Conservation (phyloP, 2,797 vertebrate species). For the Cyprinella venusta region DNA sequence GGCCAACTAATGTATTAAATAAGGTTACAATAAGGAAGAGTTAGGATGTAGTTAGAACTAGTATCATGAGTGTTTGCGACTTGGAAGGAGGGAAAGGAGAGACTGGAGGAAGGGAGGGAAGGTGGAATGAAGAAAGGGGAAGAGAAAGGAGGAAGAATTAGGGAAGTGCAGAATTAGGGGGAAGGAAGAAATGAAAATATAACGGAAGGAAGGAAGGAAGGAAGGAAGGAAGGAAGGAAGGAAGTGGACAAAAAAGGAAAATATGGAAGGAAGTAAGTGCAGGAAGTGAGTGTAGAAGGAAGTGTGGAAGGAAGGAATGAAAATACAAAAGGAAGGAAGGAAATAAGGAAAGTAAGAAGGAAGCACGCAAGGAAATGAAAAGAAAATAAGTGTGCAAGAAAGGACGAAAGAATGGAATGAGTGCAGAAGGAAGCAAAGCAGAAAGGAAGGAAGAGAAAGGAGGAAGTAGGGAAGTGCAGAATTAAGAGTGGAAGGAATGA, state of each 20-base stretch:
- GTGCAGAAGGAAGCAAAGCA: too few relatives aligned
- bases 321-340: not conserved
- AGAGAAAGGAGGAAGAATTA: not conserved
- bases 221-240: conserved; percentile 6
- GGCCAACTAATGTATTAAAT: too few relatives aligned
- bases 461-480: too few relatives aligned
- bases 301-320: not conserved
- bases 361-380: too few relatives aligned
- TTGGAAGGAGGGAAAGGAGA: not conserved
- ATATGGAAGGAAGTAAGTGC: not conserved
- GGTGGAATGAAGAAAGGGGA: conserved; percentile 27
- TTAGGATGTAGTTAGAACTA: too few relatives aligned
- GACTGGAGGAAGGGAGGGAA: not conserved
- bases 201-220: too few relatives aligned
- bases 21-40: not conserved
- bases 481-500: too few relatives aligned
- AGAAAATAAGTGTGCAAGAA: too few relatives aligned
- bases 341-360: rapidly evolving
- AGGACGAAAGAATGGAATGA: too few relatives aligned
- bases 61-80: too few relatives aligned
- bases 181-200: not conserved
- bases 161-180: not conserved
- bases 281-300: not conserved
- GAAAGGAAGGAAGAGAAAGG: too few relatives aligned
- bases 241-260: too few relatives aligned